Conservation (phyloP, 1,140 invertebrate species). For the Conus betulinus region DNA sequence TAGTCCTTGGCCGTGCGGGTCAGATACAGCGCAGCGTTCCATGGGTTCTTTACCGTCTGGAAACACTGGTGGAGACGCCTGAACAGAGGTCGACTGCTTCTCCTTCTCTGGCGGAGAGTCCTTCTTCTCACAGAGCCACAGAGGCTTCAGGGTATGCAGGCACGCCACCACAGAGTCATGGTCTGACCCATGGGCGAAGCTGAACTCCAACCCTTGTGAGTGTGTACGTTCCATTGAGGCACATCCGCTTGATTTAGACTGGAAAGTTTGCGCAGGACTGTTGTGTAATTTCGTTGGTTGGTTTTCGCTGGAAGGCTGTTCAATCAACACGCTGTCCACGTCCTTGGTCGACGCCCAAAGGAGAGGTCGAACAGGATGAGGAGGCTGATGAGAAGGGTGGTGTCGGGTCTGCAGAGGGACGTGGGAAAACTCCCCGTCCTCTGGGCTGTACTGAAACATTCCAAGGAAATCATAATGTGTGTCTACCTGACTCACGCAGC, state of each 20-base stretch:
- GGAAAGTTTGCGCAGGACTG: not conserved
- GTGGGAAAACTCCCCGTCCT: too few species aligned
- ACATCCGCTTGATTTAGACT: too few species aligned
- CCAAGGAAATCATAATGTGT: too few species aligned
- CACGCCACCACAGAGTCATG: not conserved
- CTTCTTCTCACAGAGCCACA: not conserved
- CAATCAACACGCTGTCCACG: not conserved
- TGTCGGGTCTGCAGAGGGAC: too few species aligned
- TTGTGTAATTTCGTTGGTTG: not conserved
- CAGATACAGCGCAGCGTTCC: slow-evolving; percentile 18
- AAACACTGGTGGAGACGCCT: slow-evolving; percentile 1
- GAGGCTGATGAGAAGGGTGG: too few species aligned
- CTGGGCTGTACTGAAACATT: too few species aligned
- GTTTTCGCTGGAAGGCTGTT: not conserved
- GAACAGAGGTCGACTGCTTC: not conserved
- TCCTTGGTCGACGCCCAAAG: not conserved
- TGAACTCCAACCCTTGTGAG: not conserved
- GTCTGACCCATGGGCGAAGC: not conserved
- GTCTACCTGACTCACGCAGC: too few species aligned
- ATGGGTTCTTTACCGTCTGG: not conserved
- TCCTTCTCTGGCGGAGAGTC: not conserved
- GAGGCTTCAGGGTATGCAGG: not conserved
- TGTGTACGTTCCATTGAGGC: not conserved
- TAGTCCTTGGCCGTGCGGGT: slow-evolving; percentile 2
- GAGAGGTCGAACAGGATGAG: too few species aligned